A percentile compares a stretch with the other conserved stretches of the same genome.
These are phyloP conservation scores for Ciconia stormi DNA, from an alignment of 2,113 vertebrate genomes.

Conservation along the genomic window DNA sequence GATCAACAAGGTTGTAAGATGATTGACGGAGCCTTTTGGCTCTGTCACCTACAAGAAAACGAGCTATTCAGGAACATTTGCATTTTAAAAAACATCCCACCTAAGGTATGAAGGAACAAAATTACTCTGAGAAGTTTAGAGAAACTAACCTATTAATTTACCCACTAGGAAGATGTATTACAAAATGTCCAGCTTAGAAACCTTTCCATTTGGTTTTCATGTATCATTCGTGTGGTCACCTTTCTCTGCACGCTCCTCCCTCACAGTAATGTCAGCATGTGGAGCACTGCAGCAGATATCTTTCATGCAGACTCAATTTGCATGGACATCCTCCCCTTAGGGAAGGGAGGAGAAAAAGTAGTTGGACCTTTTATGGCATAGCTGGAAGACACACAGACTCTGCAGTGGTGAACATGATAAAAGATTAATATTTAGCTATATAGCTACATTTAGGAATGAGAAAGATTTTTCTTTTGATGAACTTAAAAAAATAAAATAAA, in stretches of 20 bases:
- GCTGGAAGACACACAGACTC: not conserved
- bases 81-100: not conserved
- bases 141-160: not conserved
- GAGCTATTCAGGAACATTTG: not conserved
- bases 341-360: not conserved
- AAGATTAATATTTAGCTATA: not conserved
- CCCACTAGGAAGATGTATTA: not conserved
- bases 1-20: not conserved
- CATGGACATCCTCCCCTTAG: not conserved
- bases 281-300: not conserved
- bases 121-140: not conserved
- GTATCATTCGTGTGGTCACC: not conserved
- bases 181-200: not conserved
- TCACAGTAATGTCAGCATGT: not conserved
- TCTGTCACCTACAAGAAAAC: not conserved
- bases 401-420: not conserved
- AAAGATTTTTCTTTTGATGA: not conserved
- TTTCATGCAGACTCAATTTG: not conserved
- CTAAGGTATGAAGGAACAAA: not conserved
- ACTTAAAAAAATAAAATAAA: not conserved
- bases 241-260: not conserved
- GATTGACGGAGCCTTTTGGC: not conserved
- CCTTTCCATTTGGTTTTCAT: not conserved
- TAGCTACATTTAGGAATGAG: not conserved
- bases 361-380: not conserved